Conservation (phyloP, 2,113 vertebrate genomes). For the Xiphophorus couchianus region DNA sequence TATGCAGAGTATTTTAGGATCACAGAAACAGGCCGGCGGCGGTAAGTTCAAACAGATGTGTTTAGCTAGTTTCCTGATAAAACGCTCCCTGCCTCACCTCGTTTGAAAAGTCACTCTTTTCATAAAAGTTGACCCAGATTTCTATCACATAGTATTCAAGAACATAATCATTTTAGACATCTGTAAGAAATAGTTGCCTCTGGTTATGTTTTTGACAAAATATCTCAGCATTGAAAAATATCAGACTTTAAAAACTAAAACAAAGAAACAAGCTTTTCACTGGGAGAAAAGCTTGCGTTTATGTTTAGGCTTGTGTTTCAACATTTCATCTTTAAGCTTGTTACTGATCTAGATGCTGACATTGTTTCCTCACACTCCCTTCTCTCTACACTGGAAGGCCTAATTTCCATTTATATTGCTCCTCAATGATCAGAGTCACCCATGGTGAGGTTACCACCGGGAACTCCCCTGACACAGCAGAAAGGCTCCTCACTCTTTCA, state of each 20-base stretch:
- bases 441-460: constrained; percentile 46
- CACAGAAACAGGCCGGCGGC: background rate
- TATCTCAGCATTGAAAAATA: background rate
- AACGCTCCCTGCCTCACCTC: background rate
- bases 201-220: background rate
- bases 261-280: background rate
- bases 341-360: constrained; percentile 43
- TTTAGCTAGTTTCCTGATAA: background rate
- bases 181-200: background rate
- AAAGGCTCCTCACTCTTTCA: too few relatives aligned
- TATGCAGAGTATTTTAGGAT: background rate
- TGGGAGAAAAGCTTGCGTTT: background rate
- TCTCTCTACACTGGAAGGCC: constrained; percentile 47
- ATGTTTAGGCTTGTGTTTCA: background rate
- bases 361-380: constrained; percentile 61
- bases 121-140: background rate
- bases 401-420: constrained; percentile 80
- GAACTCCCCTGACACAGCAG: background rate
- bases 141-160: background rate
- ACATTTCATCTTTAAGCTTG: constrained; percentile 24
- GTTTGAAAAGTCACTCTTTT: background rate
- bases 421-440: constrained; percentile 47
- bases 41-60: background rate
- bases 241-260: background rate
- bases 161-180: background rate